Base-by-base conservation (phyloP, 1,140 invertebrate species). In the Microplitis mediator region DNA sequence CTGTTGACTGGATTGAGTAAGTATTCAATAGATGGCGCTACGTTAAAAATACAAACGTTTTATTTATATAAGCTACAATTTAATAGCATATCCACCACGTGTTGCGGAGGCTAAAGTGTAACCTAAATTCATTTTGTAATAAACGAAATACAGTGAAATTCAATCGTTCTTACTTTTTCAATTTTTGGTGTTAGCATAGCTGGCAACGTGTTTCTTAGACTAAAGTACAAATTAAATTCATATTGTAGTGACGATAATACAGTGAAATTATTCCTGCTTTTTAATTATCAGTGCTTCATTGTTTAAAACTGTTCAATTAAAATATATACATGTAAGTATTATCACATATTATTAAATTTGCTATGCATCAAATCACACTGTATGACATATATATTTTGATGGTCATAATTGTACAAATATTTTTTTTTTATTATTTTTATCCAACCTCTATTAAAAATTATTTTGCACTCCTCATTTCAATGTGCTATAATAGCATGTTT, bases 301-400 rank as follows among this genome's bases (percentile, higher is more conserved):
- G 34, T 3, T 31, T 45, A 34, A 1, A 51, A 66, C 13, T 39
- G 0, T 6, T 64, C 23, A 67, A 39, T 69, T 61, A 2, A 13
- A 69, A 60, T 69, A 58, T 69, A 60, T 60, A 31, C 16, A 69
- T 71, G 69, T 71, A 71, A 71, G 69, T 71, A 71, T 62, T 71
- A 71, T 63, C 60, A 71, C 69, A 71, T 71, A n/a, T 62, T 63
- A 23, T 45, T 51, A 32, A n/a, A 60, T 63, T 35, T 39, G 3
- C n/a, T n/a, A n/a, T n/a, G n/a, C n/a, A 39, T 39, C 3, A 39
- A 39, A 6, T 16, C 13, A 54, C n/a, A n/a, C n/a, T n/a, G n/a
- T n/a, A n/a, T n/a, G n/a, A n/a, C n/a, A n/a, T n/a, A n/a, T n/a
- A n/a, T n/a, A n/a, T n/a, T n/a, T n/a, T n/a, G n/a, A n/a, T n/a